Conservation (phyloP, 2,113 vertebrate species). For the Brevimyrus niger region DNA sequence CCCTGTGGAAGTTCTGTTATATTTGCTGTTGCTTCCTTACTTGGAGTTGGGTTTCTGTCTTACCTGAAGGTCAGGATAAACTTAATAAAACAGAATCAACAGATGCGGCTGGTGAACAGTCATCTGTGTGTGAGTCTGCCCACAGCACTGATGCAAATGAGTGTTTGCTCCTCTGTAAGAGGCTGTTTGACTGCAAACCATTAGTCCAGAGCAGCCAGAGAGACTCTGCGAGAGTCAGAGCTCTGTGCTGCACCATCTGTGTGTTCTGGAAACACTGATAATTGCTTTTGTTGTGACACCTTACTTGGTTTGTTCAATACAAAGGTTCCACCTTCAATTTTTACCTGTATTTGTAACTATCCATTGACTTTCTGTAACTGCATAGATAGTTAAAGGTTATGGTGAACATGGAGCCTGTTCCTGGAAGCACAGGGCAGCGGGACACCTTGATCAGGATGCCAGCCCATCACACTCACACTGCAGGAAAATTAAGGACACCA, state of each 20-base stretch:
- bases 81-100: constrained; percentile 2
- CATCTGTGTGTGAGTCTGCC: not conserved
- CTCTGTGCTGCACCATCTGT: constrained; percentile 1
- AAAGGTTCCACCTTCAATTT: not conserved
- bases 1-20: not conserved
- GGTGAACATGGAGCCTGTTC: not conserved
- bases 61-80: not conserved
- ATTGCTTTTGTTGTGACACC: not conserved
- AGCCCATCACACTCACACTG: not conserved
- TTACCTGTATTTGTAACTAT: not conserved
- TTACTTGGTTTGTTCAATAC: not conserved
- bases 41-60: not conserved
- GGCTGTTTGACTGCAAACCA: constrained; percentile 38
- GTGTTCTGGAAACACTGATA: not conserved
- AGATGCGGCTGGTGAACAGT: not conserved
- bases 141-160: constrained; percentile 44
- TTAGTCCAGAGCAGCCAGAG: not conserved
- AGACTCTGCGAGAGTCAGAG: not conserved
- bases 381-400: not conserved
- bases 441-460: not conserved
- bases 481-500: not conserved
- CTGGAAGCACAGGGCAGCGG: not conserved
- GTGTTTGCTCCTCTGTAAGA: constrained; percentile 45
- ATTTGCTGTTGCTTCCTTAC: constrained; percentile 3
- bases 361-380: not conserved